A percentile compares a stretch with the other conserved stretches of the same genome.
These are phyloP conservation scores for Forbesichthys agassizii DNA, from an alignment of 2,113 vertebrate genomes.

Conservation along the genomic window DNA sequence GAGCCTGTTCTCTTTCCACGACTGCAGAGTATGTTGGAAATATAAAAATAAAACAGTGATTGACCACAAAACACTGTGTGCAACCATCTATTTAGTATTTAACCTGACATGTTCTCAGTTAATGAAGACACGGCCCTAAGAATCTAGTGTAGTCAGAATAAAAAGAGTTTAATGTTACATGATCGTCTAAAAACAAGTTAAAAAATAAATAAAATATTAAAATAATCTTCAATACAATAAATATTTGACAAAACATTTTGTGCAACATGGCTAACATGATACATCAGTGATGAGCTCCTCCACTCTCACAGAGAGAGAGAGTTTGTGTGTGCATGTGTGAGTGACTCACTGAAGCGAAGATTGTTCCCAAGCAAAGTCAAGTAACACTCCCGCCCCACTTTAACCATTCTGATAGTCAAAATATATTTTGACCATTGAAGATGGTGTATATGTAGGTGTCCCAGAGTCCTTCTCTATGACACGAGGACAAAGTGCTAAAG, in stretches of 20 bases:
- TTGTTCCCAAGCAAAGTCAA: too few species aligned
- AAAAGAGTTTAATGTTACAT: conserved; percentile 41
- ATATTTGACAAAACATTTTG: conserved; percentile 41
- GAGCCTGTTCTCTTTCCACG: conserved; percentile 33
- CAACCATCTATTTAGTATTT: conserved; percentile 15
- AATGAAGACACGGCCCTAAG: conserved; percentile 34
- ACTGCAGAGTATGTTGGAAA: conserved; percentile 36
- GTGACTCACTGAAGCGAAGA: too few species aligned
- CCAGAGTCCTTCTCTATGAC: too few species aligned
- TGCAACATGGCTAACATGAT: conserved; percentile 29
- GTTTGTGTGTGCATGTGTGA: conserved; percentile 1
- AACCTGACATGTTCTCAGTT: conserved; percentile 32
- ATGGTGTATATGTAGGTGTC: too few species aligned
- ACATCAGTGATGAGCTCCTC: conserved; percentile 19
- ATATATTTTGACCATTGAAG: too few species aligned
- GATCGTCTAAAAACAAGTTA: conserved; percentile 58
- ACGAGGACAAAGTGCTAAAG: too few species aligned
- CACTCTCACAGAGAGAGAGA: conserved; percentile 2
- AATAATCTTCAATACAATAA: conserved; percentile 22
- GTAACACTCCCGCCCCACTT: too few species aligned
- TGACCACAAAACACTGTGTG: conserved; percentile 49
- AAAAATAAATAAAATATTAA: conserved; percentile 28
- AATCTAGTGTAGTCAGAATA: conserved; percentile 51
- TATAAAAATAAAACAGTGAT: conserved; percentile 71
- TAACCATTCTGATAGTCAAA: too few species aligned